Conservation (phyloP, 1,140 invertebrate genomes). For the Oncopeltus fasciatus region DNA sequence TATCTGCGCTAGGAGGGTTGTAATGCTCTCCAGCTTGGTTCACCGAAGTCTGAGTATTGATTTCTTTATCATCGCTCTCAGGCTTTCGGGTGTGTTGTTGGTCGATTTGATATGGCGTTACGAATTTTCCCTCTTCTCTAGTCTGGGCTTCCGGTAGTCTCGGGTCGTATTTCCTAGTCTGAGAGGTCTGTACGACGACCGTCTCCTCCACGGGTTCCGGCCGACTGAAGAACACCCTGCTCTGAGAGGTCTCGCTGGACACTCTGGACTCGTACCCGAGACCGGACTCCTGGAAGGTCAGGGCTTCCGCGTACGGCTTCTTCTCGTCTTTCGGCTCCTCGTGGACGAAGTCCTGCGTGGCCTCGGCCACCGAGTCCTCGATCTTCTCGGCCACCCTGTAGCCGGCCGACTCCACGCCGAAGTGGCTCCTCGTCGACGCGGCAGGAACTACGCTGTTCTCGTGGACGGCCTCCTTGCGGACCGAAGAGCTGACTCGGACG, state of each 20-base stretch:
- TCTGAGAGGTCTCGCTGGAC: slow-evolving; percentile 20
- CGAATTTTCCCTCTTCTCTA: background rate
- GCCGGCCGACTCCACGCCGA: slow-evolving; percentile 35
- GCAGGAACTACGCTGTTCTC: slow-evolving; percentile 30
- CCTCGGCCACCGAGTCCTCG: slow-evolving; percentile 9
- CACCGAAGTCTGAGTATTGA: background rate
- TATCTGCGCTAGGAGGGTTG: background rate
- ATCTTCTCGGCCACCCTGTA: background rate
- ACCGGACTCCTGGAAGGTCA: slow-evolving; percentile 8
- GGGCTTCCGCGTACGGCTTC: slow-evolving; percentile 1
- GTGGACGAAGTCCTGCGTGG: background rate
- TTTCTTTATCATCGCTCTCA: background rate
- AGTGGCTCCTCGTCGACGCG: slow-evolving; percentile 37
- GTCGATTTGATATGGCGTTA: background rate
- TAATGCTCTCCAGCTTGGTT: background rate
- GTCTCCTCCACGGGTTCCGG: background rate
- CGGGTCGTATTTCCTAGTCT: background rate
- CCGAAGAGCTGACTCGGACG: slow-evolving; percentile 30
- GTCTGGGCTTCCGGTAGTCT: background rate
- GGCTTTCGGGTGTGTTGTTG: background rate
- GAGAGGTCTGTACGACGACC: background rate
- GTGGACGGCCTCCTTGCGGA: slow-evolving; percentile 22
- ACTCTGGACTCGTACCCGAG: slow-evolving; percentile 23
- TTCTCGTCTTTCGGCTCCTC: slow-evolving; percentile 12
- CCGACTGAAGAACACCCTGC: slow-evolving; percentile 15